Evolutionary conservation across 2,888 invertebrate species (phyloP), one percentile per base, ranked within the genome.

Genomic region (Junonia oenone): DNA sequence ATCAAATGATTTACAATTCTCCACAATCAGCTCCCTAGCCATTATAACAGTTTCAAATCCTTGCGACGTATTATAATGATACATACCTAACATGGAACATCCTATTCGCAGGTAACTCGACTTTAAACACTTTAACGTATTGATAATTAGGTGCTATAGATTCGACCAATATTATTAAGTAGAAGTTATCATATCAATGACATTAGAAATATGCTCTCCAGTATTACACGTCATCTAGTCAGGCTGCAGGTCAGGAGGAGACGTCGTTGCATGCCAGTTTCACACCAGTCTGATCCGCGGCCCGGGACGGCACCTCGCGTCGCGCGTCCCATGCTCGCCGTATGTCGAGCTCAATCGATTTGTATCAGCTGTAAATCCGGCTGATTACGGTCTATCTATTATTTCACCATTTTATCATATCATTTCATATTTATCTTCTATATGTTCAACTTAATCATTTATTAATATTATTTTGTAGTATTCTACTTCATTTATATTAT

Each of bases 251-350:
- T 61, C 91, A 91, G 69, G 91, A 91, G 63, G 84, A 85, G 75
- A 95, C 95, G 66, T 93, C 94, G 68, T 90, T 95, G 68, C 95
- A 95, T 82, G 94, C 94, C 86, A 95, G 95, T 82, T 95, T 96
- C 83, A 95, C 95, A 63, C 96, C 96, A 86, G 95, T 96, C 81
- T 96, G 94, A 95, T 92, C 90, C 76, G 71, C 78, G 58, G 74
- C 79, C 53, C 69, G 83, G 83, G 85, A 82, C 61, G 76, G 77
- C 69, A 65, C 76, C 47, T 61, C 69, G 33, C 76, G 80, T 65
- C 83, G 82, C 59, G 65, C 81, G 62, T 79, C 86, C 80, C 84
- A 74, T 59, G 68, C 78, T 61, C 76, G 68, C 47, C 77, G 73
- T 26, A 55, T 70, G 59, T 76, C 81, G 47, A 71, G 68, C 63